These are phyloP conservation scores for Drosophila repleta DNA, from an alignment of 1,140 invertebrate genomes.

Conservation along the genomic window DNA sequence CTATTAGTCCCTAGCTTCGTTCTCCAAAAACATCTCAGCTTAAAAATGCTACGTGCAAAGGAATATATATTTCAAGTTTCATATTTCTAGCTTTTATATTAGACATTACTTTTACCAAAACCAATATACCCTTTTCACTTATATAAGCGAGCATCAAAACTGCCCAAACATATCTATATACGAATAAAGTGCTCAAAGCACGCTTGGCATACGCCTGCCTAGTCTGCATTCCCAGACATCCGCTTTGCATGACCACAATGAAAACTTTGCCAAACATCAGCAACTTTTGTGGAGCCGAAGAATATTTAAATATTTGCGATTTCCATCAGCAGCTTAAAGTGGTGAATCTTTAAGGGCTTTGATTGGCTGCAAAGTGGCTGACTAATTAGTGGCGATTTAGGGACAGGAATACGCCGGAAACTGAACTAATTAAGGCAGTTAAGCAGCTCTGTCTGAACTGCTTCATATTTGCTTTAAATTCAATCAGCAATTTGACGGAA, in stretches of 20 bases:
- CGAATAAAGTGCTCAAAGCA: not conserved
- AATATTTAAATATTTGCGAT: conserved; percentile 14
- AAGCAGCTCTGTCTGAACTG: not conserved
- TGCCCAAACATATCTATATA: not conserved
- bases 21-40: too few species aligned
- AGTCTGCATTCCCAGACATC: conserved; percentile 61
- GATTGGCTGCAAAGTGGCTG: not conserved
- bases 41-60: too few species aligned
- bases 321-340: not conserved
- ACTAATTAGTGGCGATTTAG: too few species aligned
- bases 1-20: too few species aligned
- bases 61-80: too few species aligned
- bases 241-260: conserved; percentile 17
- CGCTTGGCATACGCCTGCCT: conserved; percentile 16
- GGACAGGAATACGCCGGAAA: not conserved
- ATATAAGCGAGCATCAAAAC: not conserved
- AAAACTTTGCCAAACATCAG: conserved; percentile 45
- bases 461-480: conserved; percentile 18
- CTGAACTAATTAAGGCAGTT: not conserved
- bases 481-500: conserved; percentile 36
- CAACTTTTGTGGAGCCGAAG: conserved; percentile 21
- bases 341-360: not conserved
- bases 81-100: too few species aligned
- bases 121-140: too few species aligned
- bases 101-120: too few species aligned